Evolutionary conservation across 2,113 vertebrate genomes (phyloP), one percentile per base, ranked within the genome.

Genomic region (Thymallus thymallus): DNA sequence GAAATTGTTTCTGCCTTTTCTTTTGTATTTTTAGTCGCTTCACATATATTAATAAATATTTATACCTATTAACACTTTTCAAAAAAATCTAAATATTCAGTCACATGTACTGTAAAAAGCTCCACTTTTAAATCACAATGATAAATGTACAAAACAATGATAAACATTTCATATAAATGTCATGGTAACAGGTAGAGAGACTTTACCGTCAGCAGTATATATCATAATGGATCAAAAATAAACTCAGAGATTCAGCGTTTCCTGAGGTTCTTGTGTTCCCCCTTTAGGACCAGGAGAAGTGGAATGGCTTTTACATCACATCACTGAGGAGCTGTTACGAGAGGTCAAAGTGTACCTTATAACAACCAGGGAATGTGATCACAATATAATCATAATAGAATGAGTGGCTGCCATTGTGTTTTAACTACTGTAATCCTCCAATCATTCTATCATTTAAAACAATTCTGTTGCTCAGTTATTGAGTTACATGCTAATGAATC

Each of bases 1-100:
- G 85, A 88, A 83, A 80, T 72, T 68, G 9, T 80, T 89, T 89
- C 87, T 90, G 90, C 88, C 90, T 89, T 91, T 90, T 87, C 80
- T 91, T 91, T 89, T 89, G 86, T 91, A 71, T 93, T 92, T 63
- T 93, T 91, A 90, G 94, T 94, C 93, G 94, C 94, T 94, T 96
- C 95, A 98, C 96, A 94, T 93, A 93, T 91, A 92, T 91, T 90
- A 90, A 93, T 91, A 91, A 91, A 92, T 94, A 93, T 92, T 86
- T 91, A 94, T 93, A 92, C 90, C 87, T 93, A 96, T 94, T 95
- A 95, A 98, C 96, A 97, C 95, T 97, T 93, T 84, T 88, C 95
- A 95, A 95, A 92, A 95, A 93, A 96, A 95, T 93, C 93, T 92
- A 98, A 97, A 94, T 95, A 96, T 95, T 97, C 93, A 98, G 95